Evolutionary conservation across 1,140 invertebrate genomes (phyloP).

Genomic region (Bombus pyrosoma): DNA sequence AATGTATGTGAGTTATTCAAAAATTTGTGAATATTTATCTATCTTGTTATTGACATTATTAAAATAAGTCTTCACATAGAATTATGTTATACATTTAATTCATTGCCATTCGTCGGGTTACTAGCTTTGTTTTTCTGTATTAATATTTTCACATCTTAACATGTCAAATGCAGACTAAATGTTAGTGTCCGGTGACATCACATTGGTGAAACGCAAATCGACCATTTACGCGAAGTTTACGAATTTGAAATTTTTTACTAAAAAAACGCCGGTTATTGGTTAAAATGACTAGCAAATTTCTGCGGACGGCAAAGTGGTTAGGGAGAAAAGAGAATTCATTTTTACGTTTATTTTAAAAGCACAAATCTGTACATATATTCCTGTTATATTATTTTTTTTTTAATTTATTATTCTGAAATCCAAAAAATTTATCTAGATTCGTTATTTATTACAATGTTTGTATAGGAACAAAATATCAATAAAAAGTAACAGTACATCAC

Average conservation of each 20-base stretch:
- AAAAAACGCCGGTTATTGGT: too few species aligned
- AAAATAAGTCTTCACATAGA: slow-evolving; percentile 22
- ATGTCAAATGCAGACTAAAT: too few species aligned
- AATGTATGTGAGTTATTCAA: slow-evolving; percentile 68
- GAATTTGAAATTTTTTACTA: too few species aligned
- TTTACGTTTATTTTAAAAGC: slow-evolving; percentile 30
- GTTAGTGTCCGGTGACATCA: too few species aligned
- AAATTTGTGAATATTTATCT: slow-evolving; percentile 59
- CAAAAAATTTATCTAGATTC: slow-evolving; percentile 7
- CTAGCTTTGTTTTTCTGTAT: too few species aligned
- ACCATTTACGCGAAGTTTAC: too few species aligned
- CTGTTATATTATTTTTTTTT: neutral
- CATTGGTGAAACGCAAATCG: too few species aligned
- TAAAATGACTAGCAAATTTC: too few species aligned
- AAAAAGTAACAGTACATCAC: slow-evolving; percentile 47
- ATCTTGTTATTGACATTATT: slow-evolving; percentile 44
- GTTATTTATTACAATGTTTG: slow-evolving; percentile 43
- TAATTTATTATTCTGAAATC: slow-evolving; percentile 6
- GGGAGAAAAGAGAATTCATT: neutral
- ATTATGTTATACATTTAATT: slow-evolving; percentile 13
- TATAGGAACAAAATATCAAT: slow-evolving; percentile 37
- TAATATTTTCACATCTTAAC: neutral
- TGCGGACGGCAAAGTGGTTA: too few species aligned
- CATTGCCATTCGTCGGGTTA: neutral
- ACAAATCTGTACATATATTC: slow-evolving; percentile 16